Evolutionary conservation across 1,140 invertebrate species (phyloP), one percentile per base, ranked within the genome.

Genomic region (Agrilus planipennis): DNA sequence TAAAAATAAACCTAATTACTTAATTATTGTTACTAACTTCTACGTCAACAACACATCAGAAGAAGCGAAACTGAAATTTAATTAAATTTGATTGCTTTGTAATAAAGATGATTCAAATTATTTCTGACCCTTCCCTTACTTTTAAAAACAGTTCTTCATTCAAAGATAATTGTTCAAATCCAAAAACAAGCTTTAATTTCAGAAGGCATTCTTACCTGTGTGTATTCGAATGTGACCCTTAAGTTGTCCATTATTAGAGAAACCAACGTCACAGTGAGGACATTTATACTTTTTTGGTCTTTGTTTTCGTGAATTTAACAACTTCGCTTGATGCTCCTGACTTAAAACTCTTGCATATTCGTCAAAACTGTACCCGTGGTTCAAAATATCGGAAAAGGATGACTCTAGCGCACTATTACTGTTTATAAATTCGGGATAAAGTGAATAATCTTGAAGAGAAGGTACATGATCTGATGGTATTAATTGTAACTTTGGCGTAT

Each of bases 241-340:
- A 0, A 94, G 68, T 54, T 94, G 89, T 0, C 89, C 89, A 58
- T 91, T 91, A 58, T 93, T 94, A 21, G 85, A 89, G 57, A 93
- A 93, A 0, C 84, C 84, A 0, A 89, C 84, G 41, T 86, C 72
- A 57, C 89, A 93, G 53, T 88, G 79, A 0, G 84, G 82, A 60
- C 89, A 93, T 45, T 77, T 79, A 57, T 89, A 92, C 50, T 86
- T 85, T 60, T 92, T 92, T 0, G 87, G 87, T 4, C 89, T 66
- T 47, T 85, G 73, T 52, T 90, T 89, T 42, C 79, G 73, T 0
- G 73, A 67, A 42, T 71, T 74, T 4, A 76, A 44, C 0, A 74
- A 53, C 54, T 77, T 77, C 0, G 70, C 63, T 51, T 76, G 73
- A 17, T 75, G 75, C 48, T 78, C 76, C 58, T 79, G 74, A 18